These are phyloP conservation scores for Aspidoscelis tigris DNA, from an alignment of 2,113 vertebrate species.

Conservation along the genomic window DNA sequence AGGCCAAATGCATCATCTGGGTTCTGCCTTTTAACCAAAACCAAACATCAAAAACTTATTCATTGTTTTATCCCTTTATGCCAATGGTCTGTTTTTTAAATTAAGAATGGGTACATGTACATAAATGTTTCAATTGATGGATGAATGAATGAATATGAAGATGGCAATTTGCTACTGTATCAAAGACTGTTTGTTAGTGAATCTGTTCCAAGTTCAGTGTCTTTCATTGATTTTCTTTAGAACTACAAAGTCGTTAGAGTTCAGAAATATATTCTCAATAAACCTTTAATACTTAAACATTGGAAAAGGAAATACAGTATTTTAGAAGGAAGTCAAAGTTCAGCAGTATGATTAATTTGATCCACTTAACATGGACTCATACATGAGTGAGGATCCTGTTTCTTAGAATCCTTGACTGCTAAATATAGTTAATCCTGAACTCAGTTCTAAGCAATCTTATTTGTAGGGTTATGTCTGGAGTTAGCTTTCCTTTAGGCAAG, in stretches of 20 bases:
- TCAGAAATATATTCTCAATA: background rate
- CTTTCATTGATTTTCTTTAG: background rate
- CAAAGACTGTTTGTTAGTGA: background rate
- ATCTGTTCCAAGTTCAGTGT: background rate
- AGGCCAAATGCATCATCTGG: no score
- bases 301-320: background rate
- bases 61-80: no score
- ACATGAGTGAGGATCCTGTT: background rate
- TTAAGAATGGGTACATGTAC: no score
- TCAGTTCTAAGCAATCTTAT: background rate
- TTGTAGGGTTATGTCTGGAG: background rate
- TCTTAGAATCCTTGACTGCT: background rate
- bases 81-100: no score
- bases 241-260: background rate
- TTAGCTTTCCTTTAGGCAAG: no score
- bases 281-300: background rate
- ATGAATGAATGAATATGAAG: no score
- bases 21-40: no score
- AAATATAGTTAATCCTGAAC: constrained; percentile 2
- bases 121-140: no score
- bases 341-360: background rate
- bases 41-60: no score
- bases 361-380: background rate
- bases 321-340: background rate
- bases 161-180: background rate